Evolutionary conservation across 2,888 invertebrate genomes (phyloP), one percentile per base, ranked within the genome.

Genomic region (Ichneumoninae sp.): DNA sequence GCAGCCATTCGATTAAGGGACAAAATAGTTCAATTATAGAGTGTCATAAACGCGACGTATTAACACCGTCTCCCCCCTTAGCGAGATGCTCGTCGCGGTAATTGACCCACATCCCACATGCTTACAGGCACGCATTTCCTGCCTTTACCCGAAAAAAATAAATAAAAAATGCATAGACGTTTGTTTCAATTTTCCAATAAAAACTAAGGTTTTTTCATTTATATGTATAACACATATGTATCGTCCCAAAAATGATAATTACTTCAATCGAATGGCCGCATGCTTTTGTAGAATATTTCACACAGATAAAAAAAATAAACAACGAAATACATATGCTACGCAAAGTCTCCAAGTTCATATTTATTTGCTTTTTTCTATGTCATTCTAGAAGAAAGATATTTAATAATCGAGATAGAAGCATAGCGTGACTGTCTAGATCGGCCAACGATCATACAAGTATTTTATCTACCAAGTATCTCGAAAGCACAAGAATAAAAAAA

Each of bases 31-130:
- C 77, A 83, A 84, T 87, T 80, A 76, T 83, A 78, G 83, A 85
- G 80, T 88, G 84, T 87, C 89, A 83, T 84, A 87, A 89, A 88
- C 84, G 88, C 87, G 89, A 89, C 86, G 87, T 89, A 89, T 84
- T 62, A 71, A 70, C 71, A 2, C 26, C 57, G 1, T 7, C 57
- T 26, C 4, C 22, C 26, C 22, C 26, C 13, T 57, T 57, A 0
- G 57, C 26, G 57, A 22, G 26, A 26, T 57, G 26, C 57, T 57
- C 10, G 57, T 57, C 57, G 57, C 57, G 26, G 1, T 60, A 72
- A 76, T 62, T 50, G 47, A 89, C 89, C 91, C 90, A 89, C 90
- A 90, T 85, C 87, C 87, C 87, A 89, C 92, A 92, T 92, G 93
- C 93, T 92, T 88, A 89, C 89, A 90, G 89, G 82, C 88, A 80